Conservation (phyloP, 2,888 invertebrate species). For the Trichogramma evanescens region DNA sequence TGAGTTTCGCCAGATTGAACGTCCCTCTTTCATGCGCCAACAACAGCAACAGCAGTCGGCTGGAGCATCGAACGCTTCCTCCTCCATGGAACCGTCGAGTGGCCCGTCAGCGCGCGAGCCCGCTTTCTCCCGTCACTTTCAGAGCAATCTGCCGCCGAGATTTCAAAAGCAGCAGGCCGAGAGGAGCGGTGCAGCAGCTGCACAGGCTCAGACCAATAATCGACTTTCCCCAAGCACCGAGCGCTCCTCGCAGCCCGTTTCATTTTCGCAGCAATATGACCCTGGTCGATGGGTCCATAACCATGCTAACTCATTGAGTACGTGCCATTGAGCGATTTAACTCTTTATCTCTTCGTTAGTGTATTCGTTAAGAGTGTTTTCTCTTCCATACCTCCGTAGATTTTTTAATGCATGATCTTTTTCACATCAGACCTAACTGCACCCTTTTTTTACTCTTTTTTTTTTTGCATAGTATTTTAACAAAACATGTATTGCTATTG, state of each 20-base stretch:
- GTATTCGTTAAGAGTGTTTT: slow-evolving; percentile 5
- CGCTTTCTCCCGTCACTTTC: slow-evolving; percentile 68
- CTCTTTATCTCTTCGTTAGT: slow-evolving; percentile 15
- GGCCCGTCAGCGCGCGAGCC: slow-evolving; percentile 43
- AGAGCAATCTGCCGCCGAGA: slow-evolving; percentile 77
- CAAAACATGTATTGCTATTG: too few relatives aligned
- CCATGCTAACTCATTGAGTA: slow-evolving; percentile 37
- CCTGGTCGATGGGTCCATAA: slow-evolving; percentile 41
- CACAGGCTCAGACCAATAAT: slow-evolving; percentile 27
- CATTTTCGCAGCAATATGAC: slow-evolving; percentile 39
- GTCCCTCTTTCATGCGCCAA: slow-evolving; percentile 25
- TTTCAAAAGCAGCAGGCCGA: slow-evolving; percentile 72
- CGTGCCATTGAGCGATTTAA: slow-evolving; percentile 27
- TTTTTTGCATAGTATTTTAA: too few relatives aligned
- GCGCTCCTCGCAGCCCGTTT: slow-evolving; percentile 31
- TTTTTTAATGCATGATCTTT: too few relatives aligned
- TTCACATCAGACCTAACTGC: too few relatives aligned
- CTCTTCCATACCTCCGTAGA: neutral
- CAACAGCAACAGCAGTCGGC: slow-evolving; percentile 17
- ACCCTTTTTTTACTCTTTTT: too few relatives aligned
- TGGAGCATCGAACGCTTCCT: slow-evolving; percentile 18
- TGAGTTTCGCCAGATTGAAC: slow-evolving; percentile 31
- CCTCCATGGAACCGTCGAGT: slow-evolving; percentile 1
- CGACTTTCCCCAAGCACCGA: slow-evolving; percentile 42
- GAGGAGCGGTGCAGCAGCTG: slow-evolving; percentile 30